Conservation (phyloP, 2,888 invertebrate species). For the Leptinotarsa peninsularis region DNA sequence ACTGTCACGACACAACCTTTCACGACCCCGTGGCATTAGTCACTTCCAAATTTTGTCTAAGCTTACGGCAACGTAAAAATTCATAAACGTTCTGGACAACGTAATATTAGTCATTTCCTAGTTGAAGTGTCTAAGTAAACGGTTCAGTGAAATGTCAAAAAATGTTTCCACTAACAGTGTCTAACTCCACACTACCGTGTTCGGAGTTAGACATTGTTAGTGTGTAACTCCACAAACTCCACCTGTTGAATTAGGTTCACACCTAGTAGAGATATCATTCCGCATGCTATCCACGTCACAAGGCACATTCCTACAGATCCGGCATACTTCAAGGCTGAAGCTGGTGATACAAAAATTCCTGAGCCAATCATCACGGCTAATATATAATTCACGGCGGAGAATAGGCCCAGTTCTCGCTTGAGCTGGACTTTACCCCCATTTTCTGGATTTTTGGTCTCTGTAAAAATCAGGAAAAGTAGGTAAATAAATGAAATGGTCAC, state of each 20-base stretch:
- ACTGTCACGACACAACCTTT: not conserved
- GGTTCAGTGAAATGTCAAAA: too few species aligned
- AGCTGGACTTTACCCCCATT: slow-evolving; percentile 69
- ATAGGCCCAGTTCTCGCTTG: slow-evolving; percentile 81
- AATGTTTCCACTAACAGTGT: too few species aligned
- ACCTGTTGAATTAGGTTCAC: slow-evolving; percentile 41
- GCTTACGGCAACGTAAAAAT: too few species aligned
- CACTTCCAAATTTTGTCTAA: not conserved
- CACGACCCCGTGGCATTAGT: not conserved
- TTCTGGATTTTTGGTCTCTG: slow-evolving; percentile 29
- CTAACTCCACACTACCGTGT: too few species aligned
- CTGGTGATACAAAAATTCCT: slow-evolving; percentile 88
- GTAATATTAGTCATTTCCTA: not conserved
- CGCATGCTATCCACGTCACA: slow-evolving; percentile 83
- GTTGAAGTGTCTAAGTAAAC: too few species aligned
- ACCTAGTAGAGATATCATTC: slow-evolving; percentile 83
- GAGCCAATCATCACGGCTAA: slow-evolving; percentile 92
- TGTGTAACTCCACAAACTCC: not conserved
- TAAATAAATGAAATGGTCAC: not conserved
- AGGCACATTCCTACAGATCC: slow-evolving; percentile 86
- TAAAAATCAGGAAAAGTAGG: slow-evolving; percentile 10
- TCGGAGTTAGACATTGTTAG: not conserved
- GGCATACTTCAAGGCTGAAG: slow-evolving; percentile 79
- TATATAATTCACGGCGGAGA: slow-evolving; percentile 85
- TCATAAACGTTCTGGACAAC: not conserved